A percentile compares a stretch with the other conserved stretches of the same genome.
phyloP scores from a whole-genome alignment of 1,140 invertebrate species.

The Berghia stephanieae region DNA sequence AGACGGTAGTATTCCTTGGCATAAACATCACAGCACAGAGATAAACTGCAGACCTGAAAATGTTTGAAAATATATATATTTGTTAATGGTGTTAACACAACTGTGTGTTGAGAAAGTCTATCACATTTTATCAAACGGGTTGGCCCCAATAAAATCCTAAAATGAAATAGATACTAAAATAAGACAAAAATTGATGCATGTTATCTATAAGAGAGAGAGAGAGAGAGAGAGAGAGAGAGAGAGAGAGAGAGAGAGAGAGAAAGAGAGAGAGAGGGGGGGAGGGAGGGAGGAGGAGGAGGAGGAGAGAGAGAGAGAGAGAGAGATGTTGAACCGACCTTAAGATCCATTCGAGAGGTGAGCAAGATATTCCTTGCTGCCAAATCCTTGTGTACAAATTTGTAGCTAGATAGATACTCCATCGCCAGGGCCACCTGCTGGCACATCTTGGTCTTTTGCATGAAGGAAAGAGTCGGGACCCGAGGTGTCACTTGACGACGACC shows the following conservation, averaged over 20 bases:
- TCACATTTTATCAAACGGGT: too few relatives aligned
- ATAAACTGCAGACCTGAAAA: conserved; percentile 79
- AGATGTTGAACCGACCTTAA: conserved; percentile 71
- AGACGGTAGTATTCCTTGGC: conserved; percentile 78
- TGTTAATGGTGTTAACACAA: too few relatives aligned
- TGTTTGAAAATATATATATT: too few relatives aligned
- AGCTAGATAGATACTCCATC: conserved; percentile 82
- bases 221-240: too few relatives aligned
- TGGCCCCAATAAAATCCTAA: too few relatives aligned
- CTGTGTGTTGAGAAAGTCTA: too few relatives aligned
- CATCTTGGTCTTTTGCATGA: conserved; percentile 76
- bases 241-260: too few relatives aligned
- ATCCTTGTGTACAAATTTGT: conserved; percentile 84
- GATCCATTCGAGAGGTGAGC: conserved; percentile 81
- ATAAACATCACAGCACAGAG: conserved; percentile 84
- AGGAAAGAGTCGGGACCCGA: conserved; percentile 71
- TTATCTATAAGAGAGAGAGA: too few relatives aligned
- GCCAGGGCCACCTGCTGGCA: conserved; percentile 81
- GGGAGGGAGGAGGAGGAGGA: background rate
- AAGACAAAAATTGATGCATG: too few relatives aligned
- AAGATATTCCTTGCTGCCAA: conserved; percentile 93
- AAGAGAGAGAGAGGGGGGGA: too few relatives aligned
- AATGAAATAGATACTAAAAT: too few relatives aligned
- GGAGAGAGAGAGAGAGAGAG: background rate
- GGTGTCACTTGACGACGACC: conserved; percentile 40